Conservation (phyloP, 2,113 vertebrate species). For the Amphiprion percula region DNA sequence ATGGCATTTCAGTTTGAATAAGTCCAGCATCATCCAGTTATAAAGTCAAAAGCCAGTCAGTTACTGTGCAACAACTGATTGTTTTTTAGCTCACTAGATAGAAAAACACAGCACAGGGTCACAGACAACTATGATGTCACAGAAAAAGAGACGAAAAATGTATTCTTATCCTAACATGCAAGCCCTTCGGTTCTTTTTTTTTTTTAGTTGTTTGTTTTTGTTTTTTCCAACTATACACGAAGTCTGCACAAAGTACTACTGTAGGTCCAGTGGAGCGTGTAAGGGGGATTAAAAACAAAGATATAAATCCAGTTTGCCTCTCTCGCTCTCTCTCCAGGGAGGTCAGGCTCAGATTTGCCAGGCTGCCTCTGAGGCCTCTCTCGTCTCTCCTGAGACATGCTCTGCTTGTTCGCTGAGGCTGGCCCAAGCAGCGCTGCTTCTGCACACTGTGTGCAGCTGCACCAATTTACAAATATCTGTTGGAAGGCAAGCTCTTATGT, state of each 20-base stretch:
- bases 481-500: constrained; percentile 12
- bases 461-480: constrained; percentile 54
- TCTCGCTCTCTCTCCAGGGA: constrained; percentile 67
- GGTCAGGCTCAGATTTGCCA: constrained; percentile 76
- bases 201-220: constrained; percentile 28
- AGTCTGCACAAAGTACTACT: constrained; percentile 52
- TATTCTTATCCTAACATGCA: constrained; percentile 42
- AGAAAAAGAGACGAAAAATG: constrained; percentile 24
- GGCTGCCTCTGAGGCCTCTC: constrained; percentile 67
- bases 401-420: constrained; percentile 60
- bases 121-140: constrained; percentile 33
- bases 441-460: constrained; percentile 62
- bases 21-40: constrained; percentile 8
- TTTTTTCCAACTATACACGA: constrained; percentile 48
- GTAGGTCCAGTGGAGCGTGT: constrained; percentile 65
- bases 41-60: constrained; percentile 37
- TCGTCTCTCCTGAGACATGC: constrained; percentile 68
- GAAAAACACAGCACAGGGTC: constrained; percentile 9
- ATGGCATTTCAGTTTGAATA: constrained; percentile 27
- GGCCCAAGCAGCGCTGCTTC: constrained; percentile 53
- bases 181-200: constrained; percentile 26
- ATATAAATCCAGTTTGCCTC: constrained; percentile 76
- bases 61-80: constrained; percentile 24
- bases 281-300: constrained; percentile 81
- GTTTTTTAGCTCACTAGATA: not conserved